Evolutionary conservation across 1,140 invertebrate genomes (phyloP).

Genomic region (Lithobius niger): DNA sequence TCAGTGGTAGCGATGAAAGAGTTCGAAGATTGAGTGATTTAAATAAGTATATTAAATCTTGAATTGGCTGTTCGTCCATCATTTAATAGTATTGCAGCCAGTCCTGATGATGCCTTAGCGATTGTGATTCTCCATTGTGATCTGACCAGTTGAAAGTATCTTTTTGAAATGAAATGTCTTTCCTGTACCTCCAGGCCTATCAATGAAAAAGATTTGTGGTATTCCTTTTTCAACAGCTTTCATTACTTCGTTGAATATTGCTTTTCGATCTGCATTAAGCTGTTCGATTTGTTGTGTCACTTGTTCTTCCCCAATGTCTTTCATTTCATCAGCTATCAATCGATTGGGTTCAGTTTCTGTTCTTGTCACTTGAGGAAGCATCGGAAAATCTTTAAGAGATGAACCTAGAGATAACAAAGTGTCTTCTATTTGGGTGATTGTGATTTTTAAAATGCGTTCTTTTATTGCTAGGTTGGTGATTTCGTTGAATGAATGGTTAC

Average conservation of each 20-base stretch:
- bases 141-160: neutral
- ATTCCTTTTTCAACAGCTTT: neutral
- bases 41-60: slow-evolving; percentile 7
- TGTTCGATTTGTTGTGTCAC: neutral
- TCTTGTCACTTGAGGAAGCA: neutral
- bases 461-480: neutral
- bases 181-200: neutral
- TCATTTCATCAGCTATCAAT: neutral
- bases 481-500: neutral
- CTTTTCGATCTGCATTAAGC: neutral
- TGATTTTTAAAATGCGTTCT: slow-evolving; percentile 4
- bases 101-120: neutral
- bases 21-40: neutral
- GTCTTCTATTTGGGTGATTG: neutral
- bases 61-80: neutral
- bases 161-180: neutral
- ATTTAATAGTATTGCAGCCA: neutral
- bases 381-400: neutral
- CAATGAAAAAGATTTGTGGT: neutral
- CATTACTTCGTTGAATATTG: neutral
- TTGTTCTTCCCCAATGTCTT: neutral
- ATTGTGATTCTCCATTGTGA: neutral
- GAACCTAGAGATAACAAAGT: neutral
- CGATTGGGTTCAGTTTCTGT: neutral
- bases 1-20: neutral